Percentiles rank a stretch among this genome's conserved stretches.
phyloP scores from a whole-genome alignment of 2,113 vertebrate genomes.

The Pantherophis guttatus region DNA sequence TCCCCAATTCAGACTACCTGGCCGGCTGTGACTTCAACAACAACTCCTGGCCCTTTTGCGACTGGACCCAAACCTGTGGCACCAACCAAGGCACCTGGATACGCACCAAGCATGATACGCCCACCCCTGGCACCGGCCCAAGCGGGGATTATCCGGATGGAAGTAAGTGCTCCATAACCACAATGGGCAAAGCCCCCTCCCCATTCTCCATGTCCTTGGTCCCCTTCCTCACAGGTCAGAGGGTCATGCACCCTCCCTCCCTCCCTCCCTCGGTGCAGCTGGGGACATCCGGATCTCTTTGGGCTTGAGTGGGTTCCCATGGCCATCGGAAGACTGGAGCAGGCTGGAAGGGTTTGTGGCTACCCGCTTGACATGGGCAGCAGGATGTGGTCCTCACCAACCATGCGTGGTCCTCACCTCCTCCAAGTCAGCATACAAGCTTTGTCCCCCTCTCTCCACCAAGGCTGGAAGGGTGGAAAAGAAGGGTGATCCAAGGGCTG shows the following conservation, averaged over 20 bases:
- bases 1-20: conserved; percentile 71
- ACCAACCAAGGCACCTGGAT: conserved; percentile 61
- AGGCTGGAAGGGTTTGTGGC: background rate
- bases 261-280: background rate
- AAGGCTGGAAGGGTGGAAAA: background rate
- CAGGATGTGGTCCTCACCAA: too few species aligned
- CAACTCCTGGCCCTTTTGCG: conserved; percentile 69
- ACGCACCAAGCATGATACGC: conserved; percentile 60
- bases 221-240: background rate
- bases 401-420: background rate
- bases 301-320: background rate
- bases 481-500: background rate
- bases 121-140: conserved; percentile 66
- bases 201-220: too few species aligned
- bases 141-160: conserved; percentile 62
- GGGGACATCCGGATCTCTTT: background rate
- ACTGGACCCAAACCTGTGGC: conserved; percentile 71
- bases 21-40: conserved; percentile 75
- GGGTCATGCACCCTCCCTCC: background rate
- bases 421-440: background rate
- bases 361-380: too few species aligned
- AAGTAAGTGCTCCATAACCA: conserved; percentile 44
- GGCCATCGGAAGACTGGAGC: background rate
- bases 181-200: background rate
- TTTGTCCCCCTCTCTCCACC: background rate